Percentiles rank a stretch among this genome's conserved stretches.
phyloP scores from a whole-genome alignment of 2,113 vertebrate genomes.

The Brachionichthys hirsutus region DNA sequence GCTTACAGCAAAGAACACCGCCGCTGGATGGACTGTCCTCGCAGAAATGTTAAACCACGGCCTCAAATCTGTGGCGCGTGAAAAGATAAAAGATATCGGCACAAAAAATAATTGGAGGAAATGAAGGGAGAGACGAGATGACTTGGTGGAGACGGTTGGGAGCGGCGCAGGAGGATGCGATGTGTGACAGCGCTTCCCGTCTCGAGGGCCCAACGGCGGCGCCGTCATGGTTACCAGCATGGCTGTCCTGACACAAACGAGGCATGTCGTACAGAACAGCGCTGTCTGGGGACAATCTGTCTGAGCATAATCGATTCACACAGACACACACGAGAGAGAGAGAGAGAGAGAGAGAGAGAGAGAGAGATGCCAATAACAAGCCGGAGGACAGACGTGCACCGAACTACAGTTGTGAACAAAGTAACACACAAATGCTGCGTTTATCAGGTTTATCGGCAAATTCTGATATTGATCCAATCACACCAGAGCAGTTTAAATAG shows the following conservation, averaged over 20 bases:
- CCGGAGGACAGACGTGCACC: background rate
- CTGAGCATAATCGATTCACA: constrained; percentile 18
- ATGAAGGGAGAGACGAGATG: background rate
- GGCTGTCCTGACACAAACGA: constrained; percentile 53
- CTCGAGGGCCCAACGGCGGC: constrained; percentile 23
- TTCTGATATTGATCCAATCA: no score
- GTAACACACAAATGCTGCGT: background rate
- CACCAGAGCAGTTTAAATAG: no score
- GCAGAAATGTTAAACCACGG: background rate
- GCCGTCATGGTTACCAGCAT: constrained; percentile 55
- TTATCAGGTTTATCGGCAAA: no score
- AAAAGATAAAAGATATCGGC: background rate
- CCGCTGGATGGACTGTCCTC: background rate
- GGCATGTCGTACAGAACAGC: constrained; percentile 15
- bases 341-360: background rate
- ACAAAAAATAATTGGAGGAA: background rate
- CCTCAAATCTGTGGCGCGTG: background rate
- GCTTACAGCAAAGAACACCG: no score
- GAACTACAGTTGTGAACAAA: background rate
- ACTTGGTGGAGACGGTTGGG: background rate
- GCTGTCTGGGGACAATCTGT: constrained; percentile 40
- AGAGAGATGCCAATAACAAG: background rate
- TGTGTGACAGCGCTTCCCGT: constrained; percentile 5
- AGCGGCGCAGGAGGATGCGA: constrained; percentile 1
- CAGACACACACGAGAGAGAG: background rate